Percentiles rank a stretch among this genome's conserved stretches.
Evolutionary conservation across 2,113 vertebrate species (phyloP).

Genomic region (Macquaria australasica): DNA sequence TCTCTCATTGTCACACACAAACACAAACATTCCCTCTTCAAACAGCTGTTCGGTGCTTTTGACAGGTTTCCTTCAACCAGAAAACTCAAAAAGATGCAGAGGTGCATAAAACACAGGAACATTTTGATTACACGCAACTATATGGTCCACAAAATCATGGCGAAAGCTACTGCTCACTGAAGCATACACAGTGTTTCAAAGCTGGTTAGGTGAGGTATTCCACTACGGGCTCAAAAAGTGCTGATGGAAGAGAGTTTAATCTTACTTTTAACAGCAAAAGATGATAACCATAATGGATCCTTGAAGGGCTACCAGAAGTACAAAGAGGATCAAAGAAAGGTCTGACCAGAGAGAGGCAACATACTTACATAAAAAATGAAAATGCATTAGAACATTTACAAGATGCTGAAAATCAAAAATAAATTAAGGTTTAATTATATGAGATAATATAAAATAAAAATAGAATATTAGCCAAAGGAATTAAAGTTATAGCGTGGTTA

Average conservation of each 20-base stretch:
- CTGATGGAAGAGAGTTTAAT: conserved; percentile 22
- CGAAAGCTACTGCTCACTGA: conserved; percentile 1
- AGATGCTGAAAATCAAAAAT: neutral
- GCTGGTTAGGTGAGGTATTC: conserved; percentile 12
- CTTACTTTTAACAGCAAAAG: conserved; percentile 27
- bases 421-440: neutral
- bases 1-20: conserved; percentile 13
- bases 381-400: neutral
- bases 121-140: conserved; percentile 6
- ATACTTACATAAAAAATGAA: neutral
- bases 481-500: neutral
- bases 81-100: neutral
- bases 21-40: conserved; percentile 2
- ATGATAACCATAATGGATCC: conserved; percentile 17
- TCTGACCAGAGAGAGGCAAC: neutral
- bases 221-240: neutral
- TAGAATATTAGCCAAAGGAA: neutral
- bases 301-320: conserved; percentile 1
- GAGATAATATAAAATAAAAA: neutral
- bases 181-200: conserved; percentile 9
- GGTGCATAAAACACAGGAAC: conserved; percentile 5
- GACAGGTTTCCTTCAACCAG: neutral
- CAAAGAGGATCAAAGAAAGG: conserved; percentile 12
- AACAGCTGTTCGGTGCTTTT: conserved; percentile 3
- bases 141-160: conserved; percentile 2